These are phyloP conservation scores for Pseudotriccus pelzelni DNA, from an alignment of 2,797 vertebrate genomes.

Conservation along the genomic window DNA sequence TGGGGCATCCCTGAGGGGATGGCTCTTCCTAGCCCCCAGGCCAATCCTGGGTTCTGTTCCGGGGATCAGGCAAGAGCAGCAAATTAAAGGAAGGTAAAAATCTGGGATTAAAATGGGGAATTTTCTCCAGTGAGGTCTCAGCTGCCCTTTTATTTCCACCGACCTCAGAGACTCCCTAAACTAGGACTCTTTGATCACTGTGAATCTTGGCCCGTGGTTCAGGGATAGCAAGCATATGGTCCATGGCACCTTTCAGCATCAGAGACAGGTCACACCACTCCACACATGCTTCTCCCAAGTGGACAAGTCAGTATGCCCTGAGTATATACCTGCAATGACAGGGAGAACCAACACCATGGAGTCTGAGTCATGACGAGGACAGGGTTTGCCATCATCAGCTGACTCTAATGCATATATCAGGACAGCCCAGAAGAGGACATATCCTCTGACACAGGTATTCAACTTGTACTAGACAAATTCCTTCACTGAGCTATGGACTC, in stretches of 20 bases:
- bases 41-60: neutral
- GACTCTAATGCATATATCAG: neutral
- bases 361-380: neutral
- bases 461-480: neutral
- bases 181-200: rapidly evolving
- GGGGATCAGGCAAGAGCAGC: neutral
- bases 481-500: neutral
- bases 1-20: neutral
- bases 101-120: neutral
- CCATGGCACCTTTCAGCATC: neutral
- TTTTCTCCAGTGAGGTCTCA: neutral
- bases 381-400: neutral
- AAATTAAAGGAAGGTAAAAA: neutral
- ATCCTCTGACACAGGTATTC: neutral
- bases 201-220: neutral
- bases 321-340: neutral
- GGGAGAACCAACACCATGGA: neutral
- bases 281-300: neutral
- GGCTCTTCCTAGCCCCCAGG: rapidly evolving
- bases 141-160: neutral
- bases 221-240: neutral
- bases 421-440: neutral
- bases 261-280: neutral
- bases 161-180: neutral
- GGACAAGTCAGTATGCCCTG: neutral